A percentile compares a stretch with the other conserved stretches of the same genome.
Evolutionary conservation across 2,888 invertebrate species (phyloP).

Genomic region (Cordilura impudica): DNA sequence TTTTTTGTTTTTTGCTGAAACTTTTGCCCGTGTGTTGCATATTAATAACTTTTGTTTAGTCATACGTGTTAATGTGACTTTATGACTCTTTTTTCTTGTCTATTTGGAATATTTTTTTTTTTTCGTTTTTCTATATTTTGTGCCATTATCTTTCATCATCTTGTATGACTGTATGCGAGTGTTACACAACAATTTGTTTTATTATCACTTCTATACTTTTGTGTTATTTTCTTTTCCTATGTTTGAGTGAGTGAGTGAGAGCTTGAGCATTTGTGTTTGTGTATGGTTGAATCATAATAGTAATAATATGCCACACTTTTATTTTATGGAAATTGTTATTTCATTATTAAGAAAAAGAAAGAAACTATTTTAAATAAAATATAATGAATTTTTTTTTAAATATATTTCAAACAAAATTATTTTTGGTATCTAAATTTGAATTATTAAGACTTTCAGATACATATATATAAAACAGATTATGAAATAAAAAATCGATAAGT

Average conservation of each 20-base stretch:
- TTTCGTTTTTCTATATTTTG: constrained; percentile 14
- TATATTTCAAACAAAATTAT: no score
- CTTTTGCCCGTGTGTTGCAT: constrained; percentile 58
- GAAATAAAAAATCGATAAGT: no score
- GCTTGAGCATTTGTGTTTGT: background rate
- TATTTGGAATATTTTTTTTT: constrained; percentile 4
- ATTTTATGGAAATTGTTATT: constrained; percentile 39
- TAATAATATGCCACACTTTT: constrained; percentile 53
- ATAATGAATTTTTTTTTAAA: no score
- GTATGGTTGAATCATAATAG: constrained; percentile 17
- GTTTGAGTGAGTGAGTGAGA: background rate
- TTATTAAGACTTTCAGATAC: no score
- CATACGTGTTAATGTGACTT: constrained; percentile 78
- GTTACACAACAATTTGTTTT: constrained; percentile 24
- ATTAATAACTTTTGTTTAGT: constrained; percentile 74
- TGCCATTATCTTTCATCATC: background rate
- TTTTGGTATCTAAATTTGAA: no score
- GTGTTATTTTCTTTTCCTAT: background rate
- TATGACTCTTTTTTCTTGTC: constrained; percentile 70
- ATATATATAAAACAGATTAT: no score
- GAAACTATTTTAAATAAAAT: no score
- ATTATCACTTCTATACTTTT: background rate
- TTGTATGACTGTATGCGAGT: background rate
- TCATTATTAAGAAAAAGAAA: constrained; percentile 6
- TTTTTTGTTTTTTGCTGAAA: background rate